phyloP scores from a whole-genome alignment of 2,888 invertebrate genomes.

The Augiades crinisus region DNA sequence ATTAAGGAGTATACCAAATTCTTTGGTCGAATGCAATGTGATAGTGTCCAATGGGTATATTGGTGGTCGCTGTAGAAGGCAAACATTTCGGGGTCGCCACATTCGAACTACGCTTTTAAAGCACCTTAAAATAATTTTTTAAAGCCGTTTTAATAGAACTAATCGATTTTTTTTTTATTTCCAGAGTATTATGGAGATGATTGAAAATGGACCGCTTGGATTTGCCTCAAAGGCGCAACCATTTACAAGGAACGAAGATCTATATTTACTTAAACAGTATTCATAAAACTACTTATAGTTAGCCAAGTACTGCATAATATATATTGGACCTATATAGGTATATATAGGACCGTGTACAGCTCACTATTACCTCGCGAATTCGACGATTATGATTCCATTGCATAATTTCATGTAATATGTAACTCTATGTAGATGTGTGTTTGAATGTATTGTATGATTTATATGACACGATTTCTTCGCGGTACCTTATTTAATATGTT shows the following conservation, averaged over 20 bases:
- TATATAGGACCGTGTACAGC: slow-evolving; percentile 49
- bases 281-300: slow-evolving; percentile 66
- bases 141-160: too few relatives aligned
- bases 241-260: slow-evolving; percentile 71
- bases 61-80: too few relatives aligned
- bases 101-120: too few relatives aligned
- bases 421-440: slow-evolving; percentile 28
- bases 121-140: too few relatives aligned
- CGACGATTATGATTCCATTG: slow-evolving; percentile 20
- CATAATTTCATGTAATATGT: slow-evolving; percentile 9
- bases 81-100: too few relatives aligned
- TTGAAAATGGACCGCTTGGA: slow-evolving; percentile 48
- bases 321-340: slow-evolving; percentile 26
- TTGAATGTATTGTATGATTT: not conserved
- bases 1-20: too few relatives aligned
- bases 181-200: slow-evolving; percentile 61
- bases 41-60: too few relatives aligned
- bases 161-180: slow-evolving; percentile 18
- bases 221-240: slow-evolving; percentile 56
- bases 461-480: not conserved
- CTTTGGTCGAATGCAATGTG: too few relatives aligned
- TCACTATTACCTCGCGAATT: slow-evolving; percentile 57
- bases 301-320: slow-evolving; percentile 29
- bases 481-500: slow-evolving; percentile 2
- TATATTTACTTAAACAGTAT: slow-evolving; percentile 78